Conservation (phyloP, 2,113 vertebrate genomes). For the Sebastes fasciatus region DNA sequence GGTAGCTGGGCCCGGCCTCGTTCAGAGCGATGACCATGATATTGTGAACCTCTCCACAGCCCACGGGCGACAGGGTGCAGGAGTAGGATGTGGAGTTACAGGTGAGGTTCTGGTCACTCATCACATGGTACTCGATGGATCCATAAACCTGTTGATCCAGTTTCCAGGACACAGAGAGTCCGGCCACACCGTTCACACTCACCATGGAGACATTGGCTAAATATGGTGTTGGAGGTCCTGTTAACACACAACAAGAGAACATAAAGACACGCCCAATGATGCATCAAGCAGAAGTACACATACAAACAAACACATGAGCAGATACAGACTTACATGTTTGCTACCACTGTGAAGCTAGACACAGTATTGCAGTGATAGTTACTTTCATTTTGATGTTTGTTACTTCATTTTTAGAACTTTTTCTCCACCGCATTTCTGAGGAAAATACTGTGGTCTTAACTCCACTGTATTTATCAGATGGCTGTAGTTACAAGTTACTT, state of each 20-base stretch:
- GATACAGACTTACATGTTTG: neutral
- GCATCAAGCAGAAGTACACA: neutral
- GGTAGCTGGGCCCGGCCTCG: conserved; percentile 85
- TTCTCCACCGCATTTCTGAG: neutral
- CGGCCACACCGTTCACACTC: conserved; percentile 36
- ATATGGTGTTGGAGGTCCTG: conserved; percentile 75
- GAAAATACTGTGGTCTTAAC: neutral
- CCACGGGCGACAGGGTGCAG: conserved; percentile 83
- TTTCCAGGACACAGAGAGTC: conserved; percentile 85
- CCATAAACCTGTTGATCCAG: conserved; percentile 64
- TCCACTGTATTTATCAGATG: neutral
- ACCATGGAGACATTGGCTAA: conserved; percentile 58
- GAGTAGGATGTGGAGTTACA: conserved; percentile 82
- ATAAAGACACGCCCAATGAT: neutral
- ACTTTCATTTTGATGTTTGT: neutral
- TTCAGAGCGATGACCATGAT: conserved; percentile 86
- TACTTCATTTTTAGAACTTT: neutral
- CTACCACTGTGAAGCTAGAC: neutral
- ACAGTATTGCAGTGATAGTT: neutral
- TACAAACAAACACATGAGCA: neutral
- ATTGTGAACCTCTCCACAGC: conserved; percentile 85
- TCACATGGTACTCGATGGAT: conserved; percentile 79
- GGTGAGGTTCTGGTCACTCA: conserved; percentile 73
- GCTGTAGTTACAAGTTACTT: neutral
- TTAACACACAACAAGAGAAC: conserved; percentile 6